These are phyloP conservation scores for Dolichallabes microphthalmus DNA, from an alignment of 2,113 vertebrate species.

Conservation along the genomic window DNA sequence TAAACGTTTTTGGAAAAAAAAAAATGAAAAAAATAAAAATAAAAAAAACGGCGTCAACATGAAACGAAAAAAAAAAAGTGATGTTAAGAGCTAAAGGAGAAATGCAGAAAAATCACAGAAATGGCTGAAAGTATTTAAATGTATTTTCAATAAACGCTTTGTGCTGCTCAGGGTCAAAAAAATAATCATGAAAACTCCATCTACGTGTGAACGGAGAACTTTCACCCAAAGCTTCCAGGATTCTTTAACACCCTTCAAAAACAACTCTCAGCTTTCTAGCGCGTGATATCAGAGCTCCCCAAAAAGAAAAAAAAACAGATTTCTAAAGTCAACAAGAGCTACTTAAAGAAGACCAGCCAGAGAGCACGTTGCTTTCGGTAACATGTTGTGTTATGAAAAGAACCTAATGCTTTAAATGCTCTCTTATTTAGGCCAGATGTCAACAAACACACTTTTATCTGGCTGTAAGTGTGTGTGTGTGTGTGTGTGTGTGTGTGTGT, in stretches of 20 bases:
- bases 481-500: slow-evolving; percentile 8
- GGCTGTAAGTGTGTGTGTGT: background rate
- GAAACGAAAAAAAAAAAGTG: background rate
- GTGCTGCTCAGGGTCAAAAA: background rate
- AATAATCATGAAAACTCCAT: background rate
- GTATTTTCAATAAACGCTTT: background rate
- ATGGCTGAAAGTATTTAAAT: background rate
- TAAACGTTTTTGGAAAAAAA: background rate
- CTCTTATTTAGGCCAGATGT: slow-evolving; percentile 15
- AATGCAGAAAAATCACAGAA: background rate
- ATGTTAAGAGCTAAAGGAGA: background rate
- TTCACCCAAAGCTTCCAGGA: background rate
- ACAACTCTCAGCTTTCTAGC: background rate
- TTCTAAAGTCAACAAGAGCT: slow-evolving; percentile 26
- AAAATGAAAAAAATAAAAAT: background rate
- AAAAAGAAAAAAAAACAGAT: background rate
- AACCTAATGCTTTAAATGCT: slow-evolving; percentile 22
- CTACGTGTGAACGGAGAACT: background rate
- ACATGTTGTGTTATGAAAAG: background rate
- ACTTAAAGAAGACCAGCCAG: slow-evolving; percentile 8
- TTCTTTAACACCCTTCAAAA: background rate
- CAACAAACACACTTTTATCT: background rate
- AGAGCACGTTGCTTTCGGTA: background rate
- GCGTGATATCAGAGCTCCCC: background rate
- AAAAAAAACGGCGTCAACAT: background rate